Evolutionary conservation across 2,113 vertebrate genomes (phyloP).

Genomic region (Haemorhous mexicanus): DNA sequence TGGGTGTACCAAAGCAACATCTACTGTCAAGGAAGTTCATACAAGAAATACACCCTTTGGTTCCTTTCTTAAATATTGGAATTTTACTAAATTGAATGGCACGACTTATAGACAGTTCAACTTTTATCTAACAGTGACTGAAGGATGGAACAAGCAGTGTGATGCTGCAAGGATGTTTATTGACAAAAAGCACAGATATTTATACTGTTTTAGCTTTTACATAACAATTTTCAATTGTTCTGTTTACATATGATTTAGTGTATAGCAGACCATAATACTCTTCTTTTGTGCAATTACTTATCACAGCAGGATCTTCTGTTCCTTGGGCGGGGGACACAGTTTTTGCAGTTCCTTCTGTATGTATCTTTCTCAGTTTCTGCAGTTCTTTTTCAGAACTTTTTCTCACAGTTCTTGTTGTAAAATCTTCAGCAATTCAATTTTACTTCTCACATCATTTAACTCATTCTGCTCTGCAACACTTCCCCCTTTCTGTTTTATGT

Average conservation of each 20-base stretch:
- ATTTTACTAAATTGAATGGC: not conserved
- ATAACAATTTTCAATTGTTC: not conserved
- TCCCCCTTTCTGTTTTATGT: not conserved
- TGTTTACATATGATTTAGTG: not conserved
- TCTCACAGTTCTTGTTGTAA: not conserved
- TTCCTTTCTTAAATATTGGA: not conserved
- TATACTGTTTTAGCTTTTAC: not conserved
- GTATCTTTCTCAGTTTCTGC: not conserved
- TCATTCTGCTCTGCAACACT: not conserved
- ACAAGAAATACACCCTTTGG: not conserved
- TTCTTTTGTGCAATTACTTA: not conserved
- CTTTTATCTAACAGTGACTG: accelerated
- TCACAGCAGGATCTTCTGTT: not conserved
- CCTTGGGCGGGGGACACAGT: not conserved
- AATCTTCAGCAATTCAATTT: not conserved
- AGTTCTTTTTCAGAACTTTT: not conserved
- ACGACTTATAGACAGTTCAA: not conserved
- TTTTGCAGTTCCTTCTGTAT: not conserved
- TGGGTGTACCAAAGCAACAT: not conserved
- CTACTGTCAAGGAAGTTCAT: not conserved
- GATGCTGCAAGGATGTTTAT: not conserved
- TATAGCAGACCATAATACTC: not conserved
- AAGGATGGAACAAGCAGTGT: not conserved
- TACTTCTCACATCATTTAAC: not conserved
- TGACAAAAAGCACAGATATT: not conserved